Evolutionary conservation across 2,888 invertebrate genomes (phyloP), one percentile per base, ranked within the genome.

Genomic region (Drosophila prolongata): DNA sequence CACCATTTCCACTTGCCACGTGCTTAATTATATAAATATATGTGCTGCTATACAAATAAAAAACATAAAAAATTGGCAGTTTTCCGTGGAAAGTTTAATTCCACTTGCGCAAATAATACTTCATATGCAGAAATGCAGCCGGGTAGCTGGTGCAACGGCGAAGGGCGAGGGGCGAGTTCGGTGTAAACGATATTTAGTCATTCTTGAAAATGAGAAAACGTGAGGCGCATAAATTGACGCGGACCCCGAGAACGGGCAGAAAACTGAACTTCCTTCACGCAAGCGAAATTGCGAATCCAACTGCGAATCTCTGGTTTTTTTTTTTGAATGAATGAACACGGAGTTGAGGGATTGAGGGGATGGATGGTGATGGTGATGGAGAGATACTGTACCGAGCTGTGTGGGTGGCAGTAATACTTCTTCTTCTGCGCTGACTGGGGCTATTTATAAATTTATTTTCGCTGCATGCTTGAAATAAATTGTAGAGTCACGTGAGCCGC

Each of bases 131-230:
- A 74, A 75, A 73, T 83, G 79, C 84, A 80, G 47, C 60, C 54
- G 52, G 34, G 34, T 40, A 40, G 55, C 66, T 47, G 16, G 34
- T 34, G 47, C 47, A 65, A 43, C 56, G 57, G 56, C 35, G 5
- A n/a, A 5, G 13, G n/a, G 10, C 1, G 10, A 19, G 35, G 61
- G 52, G 62, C 37, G 49, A 44, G 62, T 42, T 55, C 72, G 79
- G 88, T 77, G 90, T 90, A 90, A 90, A 82, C 89, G 90, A 90
- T 90, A 90, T 90, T 90, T 90, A 90, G 90, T 89, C 90, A 90
- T 90, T 90, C 90, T 83, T 84, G 83, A 90, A 89, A 90, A 90
- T 90, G 90, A 80, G 90, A 90, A 89, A 90, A 90, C 90, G 90
- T 90, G 90, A 90, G 84, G 84, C 83, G 90, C 90, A 90, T 90